Conservation (phyloP, 1,140 invertebrate species). For the Apis mellifera region DNA sequence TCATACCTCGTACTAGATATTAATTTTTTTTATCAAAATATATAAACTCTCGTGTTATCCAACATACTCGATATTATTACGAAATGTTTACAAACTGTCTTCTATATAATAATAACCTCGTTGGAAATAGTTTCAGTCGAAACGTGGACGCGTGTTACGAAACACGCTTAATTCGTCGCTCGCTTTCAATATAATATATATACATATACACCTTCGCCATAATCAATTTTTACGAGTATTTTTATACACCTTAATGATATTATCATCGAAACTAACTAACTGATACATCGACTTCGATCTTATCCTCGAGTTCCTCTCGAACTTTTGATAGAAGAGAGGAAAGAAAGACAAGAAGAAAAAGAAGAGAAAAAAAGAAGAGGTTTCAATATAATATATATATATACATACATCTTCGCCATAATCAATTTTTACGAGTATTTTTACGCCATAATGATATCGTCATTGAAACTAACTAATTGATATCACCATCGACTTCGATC, state of each 20-base stretch:
- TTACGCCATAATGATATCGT: too few relatives aligned
- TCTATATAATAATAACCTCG: not conserved
- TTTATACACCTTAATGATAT: too few relatives aligned
- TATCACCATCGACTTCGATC: too few relatives aligned
- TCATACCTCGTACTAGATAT: not conserved
- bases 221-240: too few relatives aligned
- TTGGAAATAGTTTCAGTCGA: not conserved
- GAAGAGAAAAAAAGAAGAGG: not conserved
- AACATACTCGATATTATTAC: not conserved
- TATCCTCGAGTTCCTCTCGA: not conserved
- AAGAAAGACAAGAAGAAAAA: not conserved
- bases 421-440: too few relatives aligned
- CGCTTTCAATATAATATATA: too few relatives aligned
- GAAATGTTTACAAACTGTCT: not conserved
- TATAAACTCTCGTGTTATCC: not conserved
- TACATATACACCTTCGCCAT: too few relatives aligned
- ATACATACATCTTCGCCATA: too few relatives aligned
- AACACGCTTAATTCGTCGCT: not conserved
- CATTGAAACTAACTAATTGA: too few relatives aligned
- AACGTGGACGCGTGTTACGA: not conserved
- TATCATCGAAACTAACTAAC: too few relatives aligned
- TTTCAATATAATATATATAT: too few relatives aligned
- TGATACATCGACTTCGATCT: not conserved
- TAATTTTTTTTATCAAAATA: slow-evolving; percentile 16
- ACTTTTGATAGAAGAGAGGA: not conserved